These are phyloP conservation scores for Platysternon megacephalum DNA, from an alignment of 2,113 vertebrate species.

Conservation along the genomic window DNA sequence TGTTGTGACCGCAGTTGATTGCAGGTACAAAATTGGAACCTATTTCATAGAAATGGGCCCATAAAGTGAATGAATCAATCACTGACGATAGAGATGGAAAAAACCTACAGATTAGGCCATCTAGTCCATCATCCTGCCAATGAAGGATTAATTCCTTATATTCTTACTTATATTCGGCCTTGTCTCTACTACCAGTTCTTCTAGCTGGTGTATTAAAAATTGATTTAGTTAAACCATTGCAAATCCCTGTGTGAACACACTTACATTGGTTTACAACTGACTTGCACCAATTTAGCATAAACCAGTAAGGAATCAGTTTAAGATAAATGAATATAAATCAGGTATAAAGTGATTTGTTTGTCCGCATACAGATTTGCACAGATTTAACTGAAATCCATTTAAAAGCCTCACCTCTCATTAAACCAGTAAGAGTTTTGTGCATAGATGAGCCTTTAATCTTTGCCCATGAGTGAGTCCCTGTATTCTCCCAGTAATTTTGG, in stretches of 20 bases:
- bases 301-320: background rate
- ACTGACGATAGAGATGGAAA: background rate
- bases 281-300: background rate
- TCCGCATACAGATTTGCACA: background rate
- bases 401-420: background rate
- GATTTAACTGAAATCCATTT: background rate
- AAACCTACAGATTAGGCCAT: background rate
- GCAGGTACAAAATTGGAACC: conserved; percentile 43
- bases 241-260: background rate
- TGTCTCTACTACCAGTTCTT: background rate
- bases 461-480: background rate
- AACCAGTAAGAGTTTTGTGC: background rate
- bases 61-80: background rate
- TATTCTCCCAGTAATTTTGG: background rate
- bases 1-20: conserved; percentile 9
- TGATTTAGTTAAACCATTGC: background rate
- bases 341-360: background rate
- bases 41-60: background rate
- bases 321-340: background rate
- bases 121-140: background rate
- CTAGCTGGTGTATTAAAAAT: background rate
- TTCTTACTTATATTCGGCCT: background rate
- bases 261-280: background rate
- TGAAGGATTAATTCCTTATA: background rate
- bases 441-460: background rate